Evolutionary conservation across 53 echinoderm and acorn worm species (phyloP), one percentile per base, ranked within the genome.

Genomic region (Patiria pectinifera): DNA sequence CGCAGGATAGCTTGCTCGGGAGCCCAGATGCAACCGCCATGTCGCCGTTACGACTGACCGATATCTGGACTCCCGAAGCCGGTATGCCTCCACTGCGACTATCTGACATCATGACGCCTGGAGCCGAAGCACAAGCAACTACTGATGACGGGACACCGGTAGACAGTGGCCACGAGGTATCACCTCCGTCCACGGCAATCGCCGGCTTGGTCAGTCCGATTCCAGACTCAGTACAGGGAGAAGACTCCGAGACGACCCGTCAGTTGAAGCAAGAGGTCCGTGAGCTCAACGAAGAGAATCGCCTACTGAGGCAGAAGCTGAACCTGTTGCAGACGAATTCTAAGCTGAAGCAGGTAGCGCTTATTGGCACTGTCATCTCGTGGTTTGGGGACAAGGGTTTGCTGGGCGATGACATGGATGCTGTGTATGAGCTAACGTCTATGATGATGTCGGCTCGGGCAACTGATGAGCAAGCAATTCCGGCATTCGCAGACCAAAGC

Each of bases 371-470:
- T 47, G 78, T 96, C 49, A 63, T 93, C 18, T 82, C 92, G 3
- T 96, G 94, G 94, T 93, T 93, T 62, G 93, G 93, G 47, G 87
- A 91, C 44, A 82, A 24, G 21, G 95, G 89, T 61, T 14, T 63
- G 14, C 24, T 85, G 22, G 85, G 85, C 4, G 91, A 91, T 24
- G 59, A 60, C 59, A 18, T 59, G 9, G 85, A 91, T 78, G 69
- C 59, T 2, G 35, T 25, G 16, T 62, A 83, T 11, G 63, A 35
- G 43, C 69, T 85, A 44, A 66, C 85, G 21, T 62, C 85, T 9
- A 63, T 85, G 85, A 85, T 85, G 85, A 63, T 85, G 85, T 45
- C 85, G 45, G 85, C 85, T 11, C 66, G 85, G n/a, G 63, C 61
- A 80, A 60, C 77, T 9, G 24, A 74, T 26, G 84, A 87, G 78